Evolutionary conservation across 2,113 vertebrate genomes (phyloP), one percentile per base, ranked within the genome.

Genomic region (Limanda limanda): DNA sequence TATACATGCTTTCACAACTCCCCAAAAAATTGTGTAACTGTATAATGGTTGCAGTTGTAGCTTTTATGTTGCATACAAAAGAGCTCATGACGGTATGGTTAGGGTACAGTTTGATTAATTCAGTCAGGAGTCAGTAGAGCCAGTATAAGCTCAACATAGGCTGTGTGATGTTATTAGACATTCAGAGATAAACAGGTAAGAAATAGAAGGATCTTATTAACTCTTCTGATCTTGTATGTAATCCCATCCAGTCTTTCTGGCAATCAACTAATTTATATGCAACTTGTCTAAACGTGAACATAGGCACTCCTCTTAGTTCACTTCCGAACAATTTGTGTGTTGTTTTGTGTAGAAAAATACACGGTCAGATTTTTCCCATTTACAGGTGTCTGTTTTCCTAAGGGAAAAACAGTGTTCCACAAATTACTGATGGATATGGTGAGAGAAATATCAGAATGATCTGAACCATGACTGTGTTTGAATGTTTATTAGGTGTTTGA

Each of bases 101-200:
- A 20, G n/a, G 17, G 37, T 40, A 77, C 24, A 1, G 24, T 27
- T 0, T 0, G 55, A 56, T 76, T 54, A 72, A 61, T 18, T 15
- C 76, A 56, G 58, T 48, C 11, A 23, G 58, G 60, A 73, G 76
- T 85, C 74, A 82, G 80, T 72, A 64, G 70, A 83, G 52, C 83
- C 52, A 70, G 27, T 27, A 31, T 82, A 73, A 86, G 68, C 77
- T 83, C 79, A 84, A 23, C 51, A 9, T 45, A 84, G 83, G 85
- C 84, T 59, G 61, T 65, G 64, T 48, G 71, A 82, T 87, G 89
- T 86, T 88, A 71, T 73, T 88, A 88, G 31, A 31, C 31, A 31
- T 31, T 31, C 73, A 31, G 57, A 69, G 73, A 76, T 64, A 17
- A 62, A 78, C 37, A 61, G 40, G 7, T 17, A 52, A 68, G 64